A percentile compares a stretch with the other conserved stretches of the same genome.
phyloP scores from a whole-genome alignment of 2,888 invertebrate genomes.

The Drosophila stalkeri region DNA sequence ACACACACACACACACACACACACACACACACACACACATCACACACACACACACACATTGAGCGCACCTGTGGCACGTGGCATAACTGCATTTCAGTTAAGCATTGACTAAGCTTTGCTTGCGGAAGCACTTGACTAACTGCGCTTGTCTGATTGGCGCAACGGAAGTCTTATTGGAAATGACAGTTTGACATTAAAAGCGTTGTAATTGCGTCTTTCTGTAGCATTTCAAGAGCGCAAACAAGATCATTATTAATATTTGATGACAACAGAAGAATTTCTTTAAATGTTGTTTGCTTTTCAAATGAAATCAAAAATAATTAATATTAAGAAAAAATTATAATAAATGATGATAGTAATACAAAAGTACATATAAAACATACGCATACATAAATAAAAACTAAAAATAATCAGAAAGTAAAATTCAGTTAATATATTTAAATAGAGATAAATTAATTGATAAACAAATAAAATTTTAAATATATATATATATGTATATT shows the following conservation, averaged over 20 bases:
- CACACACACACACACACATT: neutral
- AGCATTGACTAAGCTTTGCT: conserved; percentile 11
- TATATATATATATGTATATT: no score
- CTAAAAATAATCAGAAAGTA: no score
- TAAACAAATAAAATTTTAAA: no score
- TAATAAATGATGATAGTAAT: no score
- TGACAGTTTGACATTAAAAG: conserved; percentile 9
- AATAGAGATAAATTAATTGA: no score
- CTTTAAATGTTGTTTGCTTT: neutral
- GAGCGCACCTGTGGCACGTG: conserved; percentile 44
- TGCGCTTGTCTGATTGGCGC: conserved; percentile 6
- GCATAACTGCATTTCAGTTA: conserved; percentile 24
- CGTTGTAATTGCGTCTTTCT: neutral
- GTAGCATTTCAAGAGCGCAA: neutral
- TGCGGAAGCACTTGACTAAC: conserved; percentile 30
- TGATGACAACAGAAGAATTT: neutral
- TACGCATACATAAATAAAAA: no score
- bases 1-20: neutral
- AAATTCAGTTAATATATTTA: no score
- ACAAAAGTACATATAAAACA: no score
- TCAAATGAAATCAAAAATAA: no score
- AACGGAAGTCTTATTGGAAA: conserved; percentile 38
- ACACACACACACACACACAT: neutral
- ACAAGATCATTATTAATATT: neutral
- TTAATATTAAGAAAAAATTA: no score